Conservation (phyloP, 2,113 vertebrate genomes). For the Andinoacara biseriatus region DNA sequence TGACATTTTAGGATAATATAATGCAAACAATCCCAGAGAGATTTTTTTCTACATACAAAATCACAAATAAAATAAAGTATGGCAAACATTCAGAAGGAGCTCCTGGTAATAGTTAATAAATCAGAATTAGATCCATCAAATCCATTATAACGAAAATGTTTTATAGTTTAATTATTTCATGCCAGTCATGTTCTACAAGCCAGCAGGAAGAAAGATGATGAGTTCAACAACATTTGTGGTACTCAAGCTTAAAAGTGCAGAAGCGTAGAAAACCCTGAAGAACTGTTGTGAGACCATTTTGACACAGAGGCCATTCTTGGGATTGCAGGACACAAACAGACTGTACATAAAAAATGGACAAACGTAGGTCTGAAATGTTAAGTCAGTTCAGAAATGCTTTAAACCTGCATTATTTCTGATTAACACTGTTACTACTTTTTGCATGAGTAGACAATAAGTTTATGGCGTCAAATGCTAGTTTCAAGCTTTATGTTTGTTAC, state of each 20-base stretch:
- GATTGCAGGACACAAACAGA: not conserved
- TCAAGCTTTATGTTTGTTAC: too few species aligned
- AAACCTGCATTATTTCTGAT: too few species aligned
- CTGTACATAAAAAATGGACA: not conserved
- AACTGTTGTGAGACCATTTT: not conserved
- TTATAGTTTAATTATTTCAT: not conserved
- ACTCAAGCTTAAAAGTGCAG: not conserved
- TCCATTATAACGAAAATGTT: not conserved
- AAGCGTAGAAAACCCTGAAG: too few species aligned
- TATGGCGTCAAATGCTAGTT: too few species aligned
- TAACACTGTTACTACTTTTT: too few species aligned
- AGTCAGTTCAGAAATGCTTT: not conserved
- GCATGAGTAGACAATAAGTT: too few species aligned
- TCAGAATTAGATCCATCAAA: conserved; percentile 8
- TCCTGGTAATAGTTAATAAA: not conserved
- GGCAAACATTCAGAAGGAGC: not conserved
- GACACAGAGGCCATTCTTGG: not conserved
- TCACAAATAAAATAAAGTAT: not conserved
- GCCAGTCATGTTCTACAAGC: not conserved
- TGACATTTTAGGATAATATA: not conserved
- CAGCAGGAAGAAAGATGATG: not conserved
- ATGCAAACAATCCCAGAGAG: not conserved
- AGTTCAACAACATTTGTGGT: not conserved
- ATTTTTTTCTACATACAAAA: not conserved
- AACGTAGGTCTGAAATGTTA: not conserved